Conservation (phyloP, 2,888 invertebrate species). For the Acronicta aceris region DNA sequence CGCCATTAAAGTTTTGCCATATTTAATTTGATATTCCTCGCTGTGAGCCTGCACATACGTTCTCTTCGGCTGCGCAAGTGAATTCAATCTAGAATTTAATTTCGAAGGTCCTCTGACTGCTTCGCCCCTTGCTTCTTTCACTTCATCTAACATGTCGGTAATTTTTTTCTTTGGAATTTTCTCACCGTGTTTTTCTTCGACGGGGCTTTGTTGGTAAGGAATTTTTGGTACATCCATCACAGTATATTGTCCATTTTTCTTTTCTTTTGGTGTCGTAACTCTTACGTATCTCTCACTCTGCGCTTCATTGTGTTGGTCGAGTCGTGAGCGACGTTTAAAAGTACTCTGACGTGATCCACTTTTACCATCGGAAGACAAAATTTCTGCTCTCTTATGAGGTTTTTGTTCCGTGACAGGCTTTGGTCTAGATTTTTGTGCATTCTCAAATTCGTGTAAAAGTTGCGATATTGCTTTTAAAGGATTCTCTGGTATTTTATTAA, state of each 20-base stretch:
- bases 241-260: conserved; percentile 45
- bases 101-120: conserved; percentile 82
- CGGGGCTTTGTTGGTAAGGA: conserved; percentile 43
- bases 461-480: conserved; percentile 82
- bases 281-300: conserved; percentile 41
- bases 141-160: conserved; percentile 78
- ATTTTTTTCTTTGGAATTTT: conserved; percentile 68
- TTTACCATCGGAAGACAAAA: conserved; percentile 56
- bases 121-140: conserved; percentile 82
- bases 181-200: conserved; percentile 62
- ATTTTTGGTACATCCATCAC: conserved; percentile 49
- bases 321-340: conserved; percentile 61
- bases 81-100: conserved; percentile 72
- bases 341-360: conserved; percentile 54
- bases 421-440: conserved; percentile 73
- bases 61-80: conserved; percentile 81
- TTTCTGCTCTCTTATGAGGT: conserved; percentile 63
- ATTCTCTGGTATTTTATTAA: conserved; percentile 66
- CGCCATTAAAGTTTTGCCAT: conserved; percentile 67
- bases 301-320: conserved; percentile 64
- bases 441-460: conserved; percentile 78
- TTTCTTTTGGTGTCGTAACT: conserved; percentile 45
- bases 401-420: conserved; percentile 63
- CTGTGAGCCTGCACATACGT: conserved; percentile 75
- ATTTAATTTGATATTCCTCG: conserved; percentile 72